Conservation (phyloP, 2,888 invertebrate species). For the Ichneumon xanthorius region DNA sequence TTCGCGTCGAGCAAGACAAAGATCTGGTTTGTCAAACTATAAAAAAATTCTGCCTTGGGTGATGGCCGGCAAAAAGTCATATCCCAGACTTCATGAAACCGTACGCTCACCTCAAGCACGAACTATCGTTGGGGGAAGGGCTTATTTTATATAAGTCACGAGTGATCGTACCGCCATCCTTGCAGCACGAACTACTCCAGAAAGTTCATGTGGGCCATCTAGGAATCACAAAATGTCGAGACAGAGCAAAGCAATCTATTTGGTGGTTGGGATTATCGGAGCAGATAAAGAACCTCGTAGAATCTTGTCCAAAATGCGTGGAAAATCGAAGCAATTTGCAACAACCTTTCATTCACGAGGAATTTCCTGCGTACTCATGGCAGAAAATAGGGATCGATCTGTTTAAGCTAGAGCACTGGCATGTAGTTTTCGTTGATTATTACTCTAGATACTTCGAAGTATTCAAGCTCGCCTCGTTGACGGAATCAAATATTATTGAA, state of each 20-base stretch:
- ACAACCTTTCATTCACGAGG: slow-evolving; percentile 63
- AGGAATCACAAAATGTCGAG: slow-evolving; percentile 71
- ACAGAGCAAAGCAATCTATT: slow-evolving; percentile 67
- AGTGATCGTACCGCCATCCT: slow-evolving; percentile 62
- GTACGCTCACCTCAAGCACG: neutral
- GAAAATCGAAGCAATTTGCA: slow-evolving; percentile 44
- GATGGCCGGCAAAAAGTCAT: neutral
- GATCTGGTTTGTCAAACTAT: neutral
- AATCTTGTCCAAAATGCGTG: slow-evolving; percentile 62
- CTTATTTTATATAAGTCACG: neutral
- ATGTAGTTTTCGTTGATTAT: slow-evolving; percentile 68
- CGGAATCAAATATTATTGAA: neutral
- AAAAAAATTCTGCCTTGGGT: neutral
- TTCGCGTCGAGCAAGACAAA: too few species aligned
- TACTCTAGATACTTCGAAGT: slow-evolving; percentile 70
- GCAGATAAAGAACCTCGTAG: slow-evolving; percentile 63
- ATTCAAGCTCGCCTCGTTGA: slow-evolving; percentile 28
- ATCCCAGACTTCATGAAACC: neutral
- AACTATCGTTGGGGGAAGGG: neutral
- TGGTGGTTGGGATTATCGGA: slow-evolving; percentile 70
- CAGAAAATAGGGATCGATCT: slow-evolving; percentile 69
- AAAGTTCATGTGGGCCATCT: slow-evolving; percentile 77
- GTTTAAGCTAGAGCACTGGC: slow-evolving; percentile 66
- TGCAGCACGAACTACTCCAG: slow-evolving; percentile 66
- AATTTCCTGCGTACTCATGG: slow-evolving; percentile 69